Base-by-base conservation (phyloP, 2,888 invertebrate species). In the Oxycera nigricornis region DNA sequence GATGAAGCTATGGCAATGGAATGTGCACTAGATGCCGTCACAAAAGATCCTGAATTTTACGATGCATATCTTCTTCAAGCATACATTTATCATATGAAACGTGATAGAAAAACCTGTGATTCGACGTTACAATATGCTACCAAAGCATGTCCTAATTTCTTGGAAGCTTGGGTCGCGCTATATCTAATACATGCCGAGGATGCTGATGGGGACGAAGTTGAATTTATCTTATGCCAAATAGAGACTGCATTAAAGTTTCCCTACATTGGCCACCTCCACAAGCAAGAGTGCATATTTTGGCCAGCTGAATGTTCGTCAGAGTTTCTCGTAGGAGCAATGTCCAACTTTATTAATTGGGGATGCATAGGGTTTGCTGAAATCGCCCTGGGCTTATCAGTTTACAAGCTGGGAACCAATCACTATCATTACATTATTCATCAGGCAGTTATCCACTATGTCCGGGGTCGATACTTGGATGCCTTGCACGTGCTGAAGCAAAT, bases 361-460 rank as follows among this genome's bases (percentile, higher is more conserved):
- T 75, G 72, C 9, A 24, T 75, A 7, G 55, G 68, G 14, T 76
- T 72, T 68, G 76, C 76, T 35, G 73, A 73, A 52, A 20, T 76
- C 4, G 50, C 59, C n/a, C 30, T 76, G 22, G 62, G 39, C 17
- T 59, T 26, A 39, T 28, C 59, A 9, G 31, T 74, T 39, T 35
- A 50, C n/a, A n/a, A 50, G 14, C 70, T 72, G 35, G 62, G 73
- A 11, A 11, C 17, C 4, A 31, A 52, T 39, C 73, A 68, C 30
- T 67, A 46, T 67, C 46, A 57, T 55, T 76, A 74, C 67, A 4
- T 28, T 4, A 61, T 65, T 26, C 59, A 73, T 35, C 70, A 68
- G 41, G 74, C 76, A 24, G 20, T 76, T 20, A 59, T 74, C n/a
- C 61, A 72, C n/a, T 76, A 74, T 28, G 65, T 57, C 28, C 50